These are phyloP conservation scores for Sebastes iracundus DNA, from an alignment of 2,797 vertebrate genomes.

Conservation along the genomic window DNA sequence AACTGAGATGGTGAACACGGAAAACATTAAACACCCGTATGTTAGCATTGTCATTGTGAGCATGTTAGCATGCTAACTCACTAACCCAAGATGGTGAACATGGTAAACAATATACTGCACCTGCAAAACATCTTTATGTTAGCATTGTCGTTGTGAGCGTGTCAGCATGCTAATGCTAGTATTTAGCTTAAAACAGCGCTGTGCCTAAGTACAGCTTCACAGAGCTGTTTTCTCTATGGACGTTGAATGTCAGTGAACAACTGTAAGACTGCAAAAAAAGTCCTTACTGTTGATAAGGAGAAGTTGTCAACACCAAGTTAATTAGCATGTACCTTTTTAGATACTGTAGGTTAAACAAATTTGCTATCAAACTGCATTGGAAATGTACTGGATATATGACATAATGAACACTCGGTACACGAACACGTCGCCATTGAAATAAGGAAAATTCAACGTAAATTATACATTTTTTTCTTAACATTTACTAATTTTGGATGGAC, in stretches of 20 bases:
- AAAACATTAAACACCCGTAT: too few relatives aligned
- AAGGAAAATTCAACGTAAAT: background rate
- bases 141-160: too few relatives aligned
- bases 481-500: background rate
- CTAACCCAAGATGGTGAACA: too few relatives aligned
- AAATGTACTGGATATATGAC: background rate
- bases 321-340: too few relatives aligned
- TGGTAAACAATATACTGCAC: too few relatives aligned
- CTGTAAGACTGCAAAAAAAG: too few relatives aligned
- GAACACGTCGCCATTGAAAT: background rate
- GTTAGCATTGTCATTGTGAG: background rate
- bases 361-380: background rate
- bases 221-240: background rate
- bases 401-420: background rate
- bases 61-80: background rate
- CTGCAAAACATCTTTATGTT: too few relatives aligned
- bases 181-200: too few relatives aligned
- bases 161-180: too few relatives aligned
- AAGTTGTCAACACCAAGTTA: too few relatives aligned
- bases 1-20: too few relatives aligned
- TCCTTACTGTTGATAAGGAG: too few relatives aligned
- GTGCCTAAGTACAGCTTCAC: background rate
- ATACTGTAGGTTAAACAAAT: background rate
- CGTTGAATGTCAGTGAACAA: background rate
- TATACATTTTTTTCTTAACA: background rate